Evolutionary conservation across 2,797 vertebrate genomes (phyloP).

Genomic region (Sciaenops ocellatus): DNA sequence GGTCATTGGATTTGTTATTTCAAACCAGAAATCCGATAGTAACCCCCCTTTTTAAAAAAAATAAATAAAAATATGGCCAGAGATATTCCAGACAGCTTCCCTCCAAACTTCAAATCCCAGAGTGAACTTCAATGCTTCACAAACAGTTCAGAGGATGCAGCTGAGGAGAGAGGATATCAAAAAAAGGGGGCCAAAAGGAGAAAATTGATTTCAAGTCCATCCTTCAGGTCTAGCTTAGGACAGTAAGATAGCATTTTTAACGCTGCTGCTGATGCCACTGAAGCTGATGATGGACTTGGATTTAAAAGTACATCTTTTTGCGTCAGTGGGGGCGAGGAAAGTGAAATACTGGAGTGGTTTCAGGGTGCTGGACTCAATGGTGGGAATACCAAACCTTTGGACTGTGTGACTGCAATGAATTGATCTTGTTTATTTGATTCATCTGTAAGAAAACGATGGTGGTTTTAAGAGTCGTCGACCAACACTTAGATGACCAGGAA

Average conservation of each 20-base stretch:
- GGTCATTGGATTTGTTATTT: constrained; percentile 55
- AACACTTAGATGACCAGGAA: neutral
- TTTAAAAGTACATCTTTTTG: constrained; percentile 32
- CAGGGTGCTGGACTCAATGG: neutral
- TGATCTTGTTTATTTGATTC: neutral
- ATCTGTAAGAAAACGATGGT: neutral
- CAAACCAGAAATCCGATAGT: constrained; percentile 47
- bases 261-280: neutral
- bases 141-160: constrained; percentile 55
- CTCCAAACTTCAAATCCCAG: constrained; percentile 61
- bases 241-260: constrained; percentile 34
- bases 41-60: constrained; percentile 23
- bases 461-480: neutral
- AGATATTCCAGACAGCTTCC: constrained; percentile 55
- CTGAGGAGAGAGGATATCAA: constrained; percentile 53
- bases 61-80: constrained; percentile 4
- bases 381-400: neutral
- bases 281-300: constrained; percentile 21
- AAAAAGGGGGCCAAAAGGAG: constrained; percentile 45
- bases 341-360: neutral
- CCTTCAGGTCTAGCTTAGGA: constrained; percentile 49
- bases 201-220: constrained; percentile 67
- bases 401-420: neutral
- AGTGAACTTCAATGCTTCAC: constrained; percentile 58
- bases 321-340: neutral